These are phyloP conservation scores for Ecliptopera silaceata DNA, from an alignment of 2,888 invertebrate species.

Conservation along the genomic window DNA sequence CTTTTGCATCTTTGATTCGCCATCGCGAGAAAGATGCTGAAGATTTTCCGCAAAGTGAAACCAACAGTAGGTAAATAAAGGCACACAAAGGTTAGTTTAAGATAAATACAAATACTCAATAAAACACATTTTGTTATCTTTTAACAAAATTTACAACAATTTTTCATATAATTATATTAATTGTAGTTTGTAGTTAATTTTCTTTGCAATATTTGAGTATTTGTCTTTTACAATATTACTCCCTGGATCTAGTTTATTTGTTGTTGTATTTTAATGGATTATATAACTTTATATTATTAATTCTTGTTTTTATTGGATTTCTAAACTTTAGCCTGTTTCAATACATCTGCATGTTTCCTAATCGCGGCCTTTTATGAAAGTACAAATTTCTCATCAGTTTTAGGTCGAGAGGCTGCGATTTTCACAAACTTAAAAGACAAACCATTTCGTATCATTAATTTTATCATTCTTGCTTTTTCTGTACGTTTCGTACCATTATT, in stretches of 20 bases:
- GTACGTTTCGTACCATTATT: slow-evolving; percentile 57
- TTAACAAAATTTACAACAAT: slow-evolving; percentile 42
- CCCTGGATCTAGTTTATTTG: slow-evolving; percentile 65
- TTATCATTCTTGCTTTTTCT: slow-evolving; percentile 41
- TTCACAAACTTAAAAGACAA: slow-evolving; percentile 58
- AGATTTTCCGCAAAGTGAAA: slow-evolving; percentile 29
- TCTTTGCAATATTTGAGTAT: slow-evolving; percentile 65
- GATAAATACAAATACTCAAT: slow-evolving; percentile 80
- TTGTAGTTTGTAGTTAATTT: slow-evolving; percentile 42
- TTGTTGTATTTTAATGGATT: slow-evolving; percentile 81
- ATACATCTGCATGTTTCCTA: slow-evolving; percentile 37
- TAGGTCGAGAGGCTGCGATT: slow-evolving; percentile 67
- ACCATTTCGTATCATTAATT: slow-evolving; percentile 49
- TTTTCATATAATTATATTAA: slow-evolving; percentile 48
- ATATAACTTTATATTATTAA: slow-evolving; percentile 71
- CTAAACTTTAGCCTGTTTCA: slow-evolving; percentile 52
- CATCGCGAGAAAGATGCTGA: slow-evolving; percentile 44
- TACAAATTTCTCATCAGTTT: slow-evolving; percentile 78
- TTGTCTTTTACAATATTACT: slow-evolving; percentile 69
- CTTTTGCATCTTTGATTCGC: slow-evolving; percentile 48
- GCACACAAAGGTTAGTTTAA: slow-evolving; percentile 49
- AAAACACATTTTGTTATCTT: slow-evolving; percentile 55
- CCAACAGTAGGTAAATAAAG: slow-evolving; percentile 28
- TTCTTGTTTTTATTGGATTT: slow-evolving; percentile 65
- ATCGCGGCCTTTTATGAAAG: slow-evolving; percentile 65